Evolutionary conservation across 2,113 vertebrate genomes (phyloP).

Genomic region (Petrocephalus zakoni): DNA sequence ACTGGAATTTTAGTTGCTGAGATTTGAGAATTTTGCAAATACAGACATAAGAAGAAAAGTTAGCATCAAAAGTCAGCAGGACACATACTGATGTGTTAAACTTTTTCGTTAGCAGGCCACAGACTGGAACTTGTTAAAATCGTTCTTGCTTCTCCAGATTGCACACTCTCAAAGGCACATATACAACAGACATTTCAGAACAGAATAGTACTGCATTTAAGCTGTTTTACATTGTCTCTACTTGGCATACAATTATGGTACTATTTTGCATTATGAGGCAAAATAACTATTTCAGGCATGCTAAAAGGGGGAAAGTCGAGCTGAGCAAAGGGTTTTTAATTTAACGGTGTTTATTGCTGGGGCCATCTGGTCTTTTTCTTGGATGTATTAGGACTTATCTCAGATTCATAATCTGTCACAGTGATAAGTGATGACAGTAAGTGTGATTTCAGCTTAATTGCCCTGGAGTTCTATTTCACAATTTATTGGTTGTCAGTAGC

Average conservation of each 20-base stretch:
- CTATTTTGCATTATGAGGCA: background rate
- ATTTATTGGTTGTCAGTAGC: slow-evolving; percentile 13
- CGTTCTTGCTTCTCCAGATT: background rate
- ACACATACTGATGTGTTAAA: background rate
- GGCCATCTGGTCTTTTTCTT: background rate
- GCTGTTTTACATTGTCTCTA: background rate
- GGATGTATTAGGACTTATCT: background rate
- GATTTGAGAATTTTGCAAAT: background rate
- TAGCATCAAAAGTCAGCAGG: background rate
- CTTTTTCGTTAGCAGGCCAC: too few species aligned
- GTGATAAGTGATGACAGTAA: slow-evolving; percentile 12
- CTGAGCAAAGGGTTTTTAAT: background rate
- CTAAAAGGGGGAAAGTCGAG: background rate
- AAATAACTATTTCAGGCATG: background rate
- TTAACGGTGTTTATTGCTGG: background rate
- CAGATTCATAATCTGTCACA: background rate
- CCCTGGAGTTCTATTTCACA: background rate
- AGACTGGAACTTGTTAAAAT: background rate
- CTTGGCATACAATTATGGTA: background rate
- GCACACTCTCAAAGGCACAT: background rate
- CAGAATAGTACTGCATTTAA: background rate
- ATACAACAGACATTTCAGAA: background rate
- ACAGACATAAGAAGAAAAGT: background rate
- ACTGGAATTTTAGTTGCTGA: background rate
- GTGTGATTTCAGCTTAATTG: slow-evolving; percentile 15